Conservation (phyloP, 2,888 invertebrate species). For the Sycophila texana region DNA sequence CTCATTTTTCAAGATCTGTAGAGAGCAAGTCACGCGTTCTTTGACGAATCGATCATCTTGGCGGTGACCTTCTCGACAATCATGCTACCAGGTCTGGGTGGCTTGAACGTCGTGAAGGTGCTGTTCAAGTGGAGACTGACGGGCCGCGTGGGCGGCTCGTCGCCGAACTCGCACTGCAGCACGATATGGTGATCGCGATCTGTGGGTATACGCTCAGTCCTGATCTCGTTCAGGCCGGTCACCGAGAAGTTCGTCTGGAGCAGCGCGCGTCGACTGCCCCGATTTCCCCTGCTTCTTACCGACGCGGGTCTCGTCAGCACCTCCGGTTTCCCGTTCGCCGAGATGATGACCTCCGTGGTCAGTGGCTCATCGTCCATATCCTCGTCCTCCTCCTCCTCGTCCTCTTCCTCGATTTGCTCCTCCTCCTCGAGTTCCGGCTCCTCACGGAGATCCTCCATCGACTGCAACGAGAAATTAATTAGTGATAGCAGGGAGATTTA, state of each 20-base stretch:
- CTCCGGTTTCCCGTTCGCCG: constrained; percentile 56
- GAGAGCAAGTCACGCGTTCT: constrained; percentile 8
- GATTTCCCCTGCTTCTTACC: constrained; percentile 62
- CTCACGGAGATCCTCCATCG: constrained; percentile 73
- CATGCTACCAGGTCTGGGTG: constrained; percentile 61
- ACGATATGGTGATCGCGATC: constrained; percentile 20
- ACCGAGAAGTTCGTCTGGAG: constrained; percentile 71
- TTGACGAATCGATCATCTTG: constrained; percentile 63
- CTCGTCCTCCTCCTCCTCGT: constrained; percentile 68
- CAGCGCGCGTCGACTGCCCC: constrained; percentile 51
- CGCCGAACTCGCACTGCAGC: constrained; percentile 28
- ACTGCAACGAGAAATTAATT: constrained; percentile 60
- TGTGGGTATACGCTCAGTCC: constrained; percentile 61
- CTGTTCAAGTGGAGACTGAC: constrained; percentile 66
- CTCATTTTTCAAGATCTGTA: not conserved
- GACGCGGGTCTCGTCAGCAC: constrained; percentile 63
- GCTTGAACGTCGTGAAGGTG: constrained; percentile 62
- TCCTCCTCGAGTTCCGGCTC: constrained; percentile 74
- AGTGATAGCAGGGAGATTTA: not conserved
- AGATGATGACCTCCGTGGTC: constrained; percentile 39
- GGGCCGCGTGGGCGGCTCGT: constrained; percentile 59
- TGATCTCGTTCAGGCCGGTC: constrained; percentile 69
- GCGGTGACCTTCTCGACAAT: constrained; percentile 65
- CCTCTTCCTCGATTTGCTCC: constrained; percentile 71
- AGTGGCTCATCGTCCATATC: constrained; percentile 63